A percentile compares a stretch with the other conserved stretches of the same genome.
Conservation (phyloP, 1,140 invertebrate species). For the Danaus melanippus region DNA sequence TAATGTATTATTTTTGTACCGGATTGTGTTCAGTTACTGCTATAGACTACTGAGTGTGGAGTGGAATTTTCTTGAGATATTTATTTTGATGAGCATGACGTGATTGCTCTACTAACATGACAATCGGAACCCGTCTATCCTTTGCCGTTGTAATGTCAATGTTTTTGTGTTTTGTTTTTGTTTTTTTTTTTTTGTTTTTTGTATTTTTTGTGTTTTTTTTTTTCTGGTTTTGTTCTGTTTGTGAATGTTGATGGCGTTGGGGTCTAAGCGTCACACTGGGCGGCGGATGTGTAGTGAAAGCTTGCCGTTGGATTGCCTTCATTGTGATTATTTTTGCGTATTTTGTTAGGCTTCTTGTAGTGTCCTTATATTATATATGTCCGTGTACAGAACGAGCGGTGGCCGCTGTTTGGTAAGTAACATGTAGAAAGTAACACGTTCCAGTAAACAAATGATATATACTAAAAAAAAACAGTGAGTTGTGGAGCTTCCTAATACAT, state of each 20-base stretch:
- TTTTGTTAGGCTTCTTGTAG: slow-evolving; percentile 67
- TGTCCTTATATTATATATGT: slow-evolving; percentile 54
- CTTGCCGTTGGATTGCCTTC: slow-evolving; percentile 53
- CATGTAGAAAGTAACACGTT: slow-evolving; percentile 30
- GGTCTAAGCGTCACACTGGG: slow-evolving; percentile 55
- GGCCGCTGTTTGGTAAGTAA: slow-evolving; percentile 32
- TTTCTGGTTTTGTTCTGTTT: slow-evolving; percentile 41
- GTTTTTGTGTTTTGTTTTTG: slow-evolving; percentile 38
- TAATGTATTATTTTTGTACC: slow-evolving; percentile 46
- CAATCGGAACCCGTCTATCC: slow-evolving; percentile 46
- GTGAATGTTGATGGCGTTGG: slow-evolving; percentile 56
- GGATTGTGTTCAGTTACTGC: slow-evolving; percentile 62
- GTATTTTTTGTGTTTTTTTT: slow-evolving; percentile 38
- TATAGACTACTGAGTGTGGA: slow-evolving; percentile 63
- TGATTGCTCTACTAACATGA: slow-evolving; percentile 52
- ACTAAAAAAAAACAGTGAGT: slow-evolving; percentile 31
- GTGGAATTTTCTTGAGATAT: slow-evolving; percentile 56
- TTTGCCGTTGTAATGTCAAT: slow-evolving; percentile 65
- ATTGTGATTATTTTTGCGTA: slow-evolving; percentile 62
- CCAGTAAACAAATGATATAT: slow-evolving; percentile 17
- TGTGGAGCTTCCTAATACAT: slow-evolving; percentile 49
- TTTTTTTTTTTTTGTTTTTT: slow-evolving; percentile 36
- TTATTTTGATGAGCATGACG: slow-evolving; percentile 51
- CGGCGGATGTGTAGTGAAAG: slow-evolving; percentile 47
- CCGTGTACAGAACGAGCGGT: slow-evolving; percentile 31